phyloP scores from a whole-genome alignment of 2,888 invertebrate species.

The Mactromeris polynyma region DNA sequence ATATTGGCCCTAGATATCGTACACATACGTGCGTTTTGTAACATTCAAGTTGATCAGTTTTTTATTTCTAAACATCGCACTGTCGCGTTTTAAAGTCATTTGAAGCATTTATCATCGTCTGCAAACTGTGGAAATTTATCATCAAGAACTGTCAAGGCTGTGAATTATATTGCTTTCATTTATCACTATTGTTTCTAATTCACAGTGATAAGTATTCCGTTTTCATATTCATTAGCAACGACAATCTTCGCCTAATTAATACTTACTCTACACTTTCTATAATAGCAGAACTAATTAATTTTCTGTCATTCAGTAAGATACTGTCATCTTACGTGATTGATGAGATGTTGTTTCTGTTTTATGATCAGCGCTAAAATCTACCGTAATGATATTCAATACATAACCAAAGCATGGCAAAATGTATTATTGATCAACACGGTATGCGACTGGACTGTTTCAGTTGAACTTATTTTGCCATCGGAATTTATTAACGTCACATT shows the following conservation, averaged over 20 bases:
- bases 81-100: too few species aligned
- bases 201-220: background rate
- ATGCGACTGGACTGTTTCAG: too few species aligned
- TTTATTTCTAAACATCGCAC: too few species aligned
- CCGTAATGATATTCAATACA: background rate
- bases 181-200: background rate
- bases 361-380: background rate
- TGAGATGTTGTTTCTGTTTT: background rate
- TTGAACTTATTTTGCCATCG: too few species aligned
- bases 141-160: background rate
- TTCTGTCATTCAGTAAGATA: background rate
- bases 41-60: too few species aligned
- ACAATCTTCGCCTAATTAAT: background rate
- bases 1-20: too few species aligned
- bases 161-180: background rate
- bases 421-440: background rate
- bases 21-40: too few species aligned
- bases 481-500: too few species aligned
- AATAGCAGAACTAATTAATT: constrained; percentile 7
- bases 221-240: background rate
- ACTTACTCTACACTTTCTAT: background rate
- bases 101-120: too few species aligned
- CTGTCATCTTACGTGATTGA: background rate
- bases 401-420: background rate
- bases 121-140: too few species aligned